phyloP scores from a whole-genome alignment of 2,113 vertebrate genomes.

The Spea bombifrons region DNA sequence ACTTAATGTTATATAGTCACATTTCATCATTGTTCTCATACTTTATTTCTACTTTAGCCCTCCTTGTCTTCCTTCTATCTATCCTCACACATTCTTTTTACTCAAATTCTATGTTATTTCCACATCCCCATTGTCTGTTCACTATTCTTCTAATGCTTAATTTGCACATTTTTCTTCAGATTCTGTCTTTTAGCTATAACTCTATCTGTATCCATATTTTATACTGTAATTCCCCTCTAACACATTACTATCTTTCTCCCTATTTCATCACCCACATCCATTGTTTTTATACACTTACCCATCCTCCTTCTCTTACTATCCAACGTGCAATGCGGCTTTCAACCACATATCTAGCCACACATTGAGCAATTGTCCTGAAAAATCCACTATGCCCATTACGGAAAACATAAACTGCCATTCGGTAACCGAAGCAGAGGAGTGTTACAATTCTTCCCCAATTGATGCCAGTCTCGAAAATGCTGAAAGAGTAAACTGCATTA shows the following conservation, averaged over 20 bases:
- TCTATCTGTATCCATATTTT: background rate
- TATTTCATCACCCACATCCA: background rate
- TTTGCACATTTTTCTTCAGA: too few species aligned
- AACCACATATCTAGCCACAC: slow-evolving; percentile 61
- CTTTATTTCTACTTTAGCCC: too few species aligned
- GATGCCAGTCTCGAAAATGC: slow-evolving; percentile 72
- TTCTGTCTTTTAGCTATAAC: background rate
- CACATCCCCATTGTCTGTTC: too few species aligned
- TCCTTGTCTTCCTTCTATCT: too few species aligned
- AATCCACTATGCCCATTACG: slow-evolving; percentile 64
- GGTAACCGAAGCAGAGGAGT: slow-evolving; percentile 73
- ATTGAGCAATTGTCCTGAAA: slow-evolving; percentile 63
- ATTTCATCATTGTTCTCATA: too few species aligned
- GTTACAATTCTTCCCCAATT: slow-evolving; percentile 79
- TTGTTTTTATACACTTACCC: slow-evolving; percentile 63
- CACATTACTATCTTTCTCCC: background rate
- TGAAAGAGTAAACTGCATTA: slow-evolving; percentile 45
- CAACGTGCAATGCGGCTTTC: slow-evolving; percentile 64
- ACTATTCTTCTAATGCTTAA: too few species aligned
- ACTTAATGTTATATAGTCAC: too few species aligned
- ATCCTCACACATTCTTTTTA: too few species aligned
- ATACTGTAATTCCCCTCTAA: background rate
- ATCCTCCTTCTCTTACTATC: slow-evolving; percentile 75
- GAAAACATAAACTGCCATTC: slow-evolving; percentile 75
- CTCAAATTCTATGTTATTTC: too few species aligned